Percentiles rank a stretch among this genome's conserved stretches.
Conservation (phyloP, 2,797 vertebrate genomes). For the Alcedo quadribrachys region DNA sequence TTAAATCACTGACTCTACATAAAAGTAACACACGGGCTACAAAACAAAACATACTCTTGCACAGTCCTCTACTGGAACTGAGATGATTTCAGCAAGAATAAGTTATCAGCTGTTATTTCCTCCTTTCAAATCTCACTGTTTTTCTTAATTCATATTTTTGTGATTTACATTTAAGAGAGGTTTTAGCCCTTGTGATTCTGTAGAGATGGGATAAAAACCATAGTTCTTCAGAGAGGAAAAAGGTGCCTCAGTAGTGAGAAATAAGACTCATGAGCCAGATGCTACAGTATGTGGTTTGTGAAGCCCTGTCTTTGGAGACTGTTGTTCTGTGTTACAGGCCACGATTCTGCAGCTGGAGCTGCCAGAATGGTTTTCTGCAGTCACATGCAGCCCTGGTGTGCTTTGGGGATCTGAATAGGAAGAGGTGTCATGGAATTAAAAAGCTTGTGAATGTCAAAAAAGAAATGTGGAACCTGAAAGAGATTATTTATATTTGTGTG, state of each 20-base stretch:
- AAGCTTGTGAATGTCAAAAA: background rate
- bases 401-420: background rate
- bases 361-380: background rate
- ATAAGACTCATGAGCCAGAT: background rate
- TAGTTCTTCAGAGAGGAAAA: background rate
- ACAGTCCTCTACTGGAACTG: background rate
- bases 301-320: background rate
- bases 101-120: background rate
- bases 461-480: background rate
- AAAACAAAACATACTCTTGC: background rate
- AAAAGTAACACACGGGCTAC: background rate
- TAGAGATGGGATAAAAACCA: background rate
- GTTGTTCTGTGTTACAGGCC: background rate
- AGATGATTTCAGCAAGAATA: background rate
- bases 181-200: background rate
- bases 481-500: background rate
- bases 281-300: background rate
- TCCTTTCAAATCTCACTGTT: background rate
- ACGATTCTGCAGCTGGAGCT: background rate
- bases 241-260: background rate
- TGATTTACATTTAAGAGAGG: background rate
- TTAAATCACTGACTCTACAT: background rate
- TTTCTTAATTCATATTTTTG: background rate
- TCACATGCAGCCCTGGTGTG: accelerated
- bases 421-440: background rate